Percentiles rank a stretch among this genome's conserved stretches.
phyloP scores from a whole-genome alignment of 1,140 invertebrate genomes.

The Bombus sibiricus region DNA sequence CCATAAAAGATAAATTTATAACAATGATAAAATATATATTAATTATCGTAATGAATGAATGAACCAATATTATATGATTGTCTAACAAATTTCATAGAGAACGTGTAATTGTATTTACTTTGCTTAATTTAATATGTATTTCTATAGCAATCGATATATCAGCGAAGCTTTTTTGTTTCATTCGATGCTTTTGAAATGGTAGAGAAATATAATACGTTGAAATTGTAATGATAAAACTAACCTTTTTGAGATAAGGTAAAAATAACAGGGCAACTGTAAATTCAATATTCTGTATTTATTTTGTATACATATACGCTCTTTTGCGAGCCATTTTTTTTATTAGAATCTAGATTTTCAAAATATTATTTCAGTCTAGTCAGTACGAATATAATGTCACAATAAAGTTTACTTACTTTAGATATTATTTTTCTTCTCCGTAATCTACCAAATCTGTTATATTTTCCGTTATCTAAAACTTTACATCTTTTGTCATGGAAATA shows the following conservation, averaged over 20 bases:
- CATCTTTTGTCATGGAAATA: not conserved
- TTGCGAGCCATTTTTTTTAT: not conserved
- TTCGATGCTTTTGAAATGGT: not conserved
- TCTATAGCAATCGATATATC: not conserved
- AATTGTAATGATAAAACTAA: not conserved
- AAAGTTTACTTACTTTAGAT: not conserved
- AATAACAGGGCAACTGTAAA: not conserved
- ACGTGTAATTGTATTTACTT: not conserved
- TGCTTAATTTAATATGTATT: not conserved
- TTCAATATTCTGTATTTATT: not conserved
- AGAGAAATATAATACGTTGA: not conserved
- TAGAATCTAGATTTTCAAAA: not conserved
- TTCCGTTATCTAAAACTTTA: too few species aligned
- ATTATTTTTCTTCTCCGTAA: too few species aligned
- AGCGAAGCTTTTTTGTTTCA: not conserved
- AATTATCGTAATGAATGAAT: too few species aligned
- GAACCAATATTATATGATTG: not conserved
- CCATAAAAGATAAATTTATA: not conserved
- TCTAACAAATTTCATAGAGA: not conserved
- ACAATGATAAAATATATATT: not conserved
- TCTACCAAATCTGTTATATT: too few species aligned
- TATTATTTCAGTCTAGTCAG: not conserved
- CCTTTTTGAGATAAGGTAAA: not conserved
- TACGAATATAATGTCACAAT: not conserved
- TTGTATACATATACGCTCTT: not conserved